Evolutionary conservation across 2,888 invertebrate genomes (phyloP).

Genomic region (Hetaerina titia): DNA sequence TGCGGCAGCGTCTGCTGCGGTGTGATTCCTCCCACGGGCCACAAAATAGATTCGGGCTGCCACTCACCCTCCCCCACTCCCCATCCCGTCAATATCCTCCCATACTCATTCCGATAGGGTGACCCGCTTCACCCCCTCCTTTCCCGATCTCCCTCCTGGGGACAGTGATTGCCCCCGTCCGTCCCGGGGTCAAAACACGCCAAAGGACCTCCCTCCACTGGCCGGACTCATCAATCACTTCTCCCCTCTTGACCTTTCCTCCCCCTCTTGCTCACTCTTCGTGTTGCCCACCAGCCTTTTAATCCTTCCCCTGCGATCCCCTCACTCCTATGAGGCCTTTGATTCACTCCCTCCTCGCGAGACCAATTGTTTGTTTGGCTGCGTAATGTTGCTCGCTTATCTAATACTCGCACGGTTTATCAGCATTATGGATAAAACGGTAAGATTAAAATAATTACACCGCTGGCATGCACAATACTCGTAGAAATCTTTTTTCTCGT

Average conservation of each 20-base stretch:
- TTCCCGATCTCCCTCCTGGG: too few species aligned
- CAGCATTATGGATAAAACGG: too few species aligned
- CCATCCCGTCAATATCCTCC: too few species aligned
- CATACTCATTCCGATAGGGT: too few species aligned
- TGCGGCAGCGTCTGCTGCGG: background rate
- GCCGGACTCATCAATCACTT: background rate
- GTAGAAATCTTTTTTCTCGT: too few species aligned
- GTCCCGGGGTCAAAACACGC: background rate
- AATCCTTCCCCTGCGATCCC: background rate
- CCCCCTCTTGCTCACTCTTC: background rate
- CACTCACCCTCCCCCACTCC: background rate
- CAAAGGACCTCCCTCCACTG: background rate
- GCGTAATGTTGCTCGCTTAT: too few species aligned
- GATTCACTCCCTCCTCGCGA: too few species aligned
- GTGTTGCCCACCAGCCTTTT: background rate
- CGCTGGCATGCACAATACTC: too few species aligned
- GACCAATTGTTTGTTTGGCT: too few species aligned
- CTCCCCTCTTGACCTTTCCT: background rate
- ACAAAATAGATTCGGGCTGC: background rate
- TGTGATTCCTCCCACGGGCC: background rate
- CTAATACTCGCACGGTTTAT: too few species aligned
- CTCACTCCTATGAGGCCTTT: background rate
- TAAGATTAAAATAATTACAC: too few species aligned
- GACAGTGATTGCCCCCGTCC: background rate
- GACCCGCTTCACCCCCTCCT: background rate